A percentile compares a stretch with the other conserved stretches of the same genome.
phyloP scores from a whole-genome alignment of 1,140 invertebrate species.

The Drosophila paulistorum region DNA sequence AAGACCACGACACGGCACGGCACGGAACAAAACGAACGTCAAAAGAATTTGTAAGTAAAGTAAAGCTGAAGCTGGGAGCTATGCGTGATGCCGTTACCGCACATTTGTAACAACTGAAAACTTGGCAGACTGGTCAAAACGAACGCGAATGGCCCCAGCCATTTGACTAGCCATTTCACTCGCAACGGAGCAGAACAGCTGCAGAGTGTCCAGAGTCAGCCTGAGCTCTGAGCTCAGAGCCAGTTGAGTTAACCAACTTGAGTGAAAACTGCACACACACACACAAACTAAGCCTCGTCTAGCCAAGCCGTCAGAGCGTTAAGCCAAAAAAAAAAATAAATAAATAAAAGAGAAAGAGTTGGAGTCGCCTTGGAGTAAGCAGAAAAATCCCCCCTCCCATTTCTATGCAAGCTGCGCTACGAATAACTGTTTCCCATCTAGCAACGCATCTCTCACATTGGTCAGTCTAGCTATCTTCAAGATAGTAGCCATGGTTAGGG shows the following conservation, averaged over 20 bases:
- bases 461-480: slow-evolving; percentile 4
- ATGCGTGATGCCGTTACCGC: slow-evolving; percentile 76
- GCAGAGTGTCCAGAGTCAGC: slow-evolving; percentile 15
- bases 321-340: slow-evolving; percentile 36
- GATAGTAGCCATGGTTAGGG: neutral
- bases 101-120: slow-evolving; percentile 75
- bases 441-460: slow-evolving; percentile 19
- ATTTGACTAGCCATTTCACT: slow-evolving; percentile 70
- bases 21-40: slow-evolving; percentile 5
- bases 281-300: slow-evolving; percentile 26
- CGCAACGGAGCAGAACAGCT: slow-evolving; percentile 63
- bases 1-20: neutral
- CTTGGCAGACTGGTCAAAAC: slow-evolving; percentile 61
- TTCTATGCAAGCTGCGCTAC: slow-evolving; percentile 23
- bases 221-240: neutral
- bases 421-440: slow-evolving; percentile 43
- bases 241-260: slow-evolving; percentile 14
- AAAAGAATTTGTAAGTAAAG: slow-evolving; percentile 17
- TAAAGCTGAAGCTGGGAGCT: slow-evolving; percentile 31
- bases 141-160: slow-evolving; percentile 23
- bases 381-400: neutral
- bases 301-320: slow-evolving; percentile 40
- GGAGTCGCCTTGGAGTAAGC: slow-evolving; percentile 17
- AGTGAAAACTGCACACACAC: slow-evolving; percentile 45
- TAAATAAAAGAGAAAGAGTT: slow-evolving; percentile 8